Percentiles rank a stretch among this genome's conserved stretches.
Conservation (phyloP, 2,888 invertebrate genomes). For the Prionchulus punctatus region DNA sequence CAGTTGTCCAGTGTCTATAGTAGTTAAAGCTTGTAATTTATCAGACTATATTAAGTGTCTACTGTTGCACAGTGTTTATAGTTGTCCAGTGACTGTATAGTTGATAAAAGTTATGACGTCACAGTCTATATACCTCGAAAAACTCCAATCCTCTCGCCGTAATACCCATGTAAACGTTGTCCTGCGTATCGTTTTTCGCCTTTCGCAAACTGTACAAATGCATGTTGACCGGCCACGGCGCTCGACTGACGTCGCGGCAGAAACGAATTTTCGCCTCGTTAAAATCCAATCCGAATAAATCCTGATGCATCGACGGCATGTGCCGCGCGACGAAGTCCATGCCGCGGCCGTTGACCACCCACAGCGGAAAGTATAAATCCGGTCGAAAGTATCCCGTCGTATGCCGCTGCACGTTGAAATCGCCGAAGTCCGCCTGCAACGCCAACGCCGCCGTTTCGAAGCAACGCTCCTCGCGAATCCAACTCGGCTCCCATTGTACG, state of each 20-base stretch:
- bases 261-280: conserved; percentile 69
- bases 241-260: conserved; percentile 67
- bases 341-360: conserved; percentile 40
- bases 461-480: conserved; percentile 38
- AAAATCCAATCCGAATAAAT: conserved; percentile 58
- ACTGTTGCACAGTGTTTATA: background rate
- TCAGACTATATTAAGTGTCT: conserved; percentile 9
- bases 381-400: conserved; percentile 44
- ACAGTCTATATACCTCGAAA: conserved; percentile 49
- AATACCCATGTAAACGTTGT: conserved; percentile 62
- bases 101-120: conserved; percentile 4
- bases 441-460: conserved; percentile 71
- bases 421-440: conserved; percentile 78
- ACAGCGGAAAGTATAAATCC: conserved; percentile 53
- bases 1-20: too few relatives aligned
- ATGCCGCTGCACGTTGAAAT: conserved; percentile 45
- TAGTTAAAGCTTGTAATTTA: too few relatives aligned
- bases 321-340: conserved; percentile 40
- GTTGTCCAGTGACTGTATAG: background rate
- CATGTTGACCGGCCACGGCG: conserved; percentile 67
- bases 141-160: conserved; percentile 81
- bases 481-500: conserved; percentile 30
- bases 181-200: conserved; percentile 44
- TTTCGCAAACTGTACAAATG: conserved; percentile 59
- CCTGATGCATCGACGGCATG: conserved; percentile 60